Evolutionary conservation across 2,113 vertebrate genomes (phyloP).

Genomic region (Lampris megalopsis): DNA sequence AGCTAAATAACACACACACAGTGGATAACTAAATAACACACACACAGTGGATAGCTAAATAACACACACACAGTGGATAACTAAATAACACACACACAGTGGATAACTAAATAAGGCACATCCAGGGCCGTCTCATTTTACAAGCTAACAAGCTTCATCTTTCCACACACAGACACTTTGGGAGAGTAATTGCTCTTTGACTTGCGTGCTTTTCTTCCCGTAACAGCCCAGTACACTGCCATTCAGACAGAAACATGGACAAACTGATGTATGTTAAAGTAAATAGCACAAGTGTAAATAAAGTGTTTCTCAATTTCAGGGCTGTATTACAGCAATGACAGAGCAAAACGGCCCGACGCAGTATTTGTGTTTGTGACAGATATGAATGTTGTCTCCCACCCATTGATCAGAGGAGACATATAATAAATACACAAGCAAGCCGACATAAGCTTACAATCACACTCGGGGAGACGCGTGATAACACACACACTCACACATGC

Average conservation of each 20-base stretch:
- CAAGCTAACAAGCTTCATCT: too few relatives aligned
- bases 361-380: conserved; percentile 47
- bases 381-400: conserved; percentile 41
- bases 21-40: too few relatives aligned
- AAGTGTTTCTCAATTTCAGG: neutral
- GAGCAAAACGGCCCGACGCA: neutral
- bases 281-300: conserved; percentile 14
- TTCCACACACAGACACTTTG: neutral
- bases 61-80: too few relatives aligned
- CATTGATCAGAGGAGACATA: conserved; percentile 37
- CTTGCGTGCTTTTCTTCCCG: neutral
- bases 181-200: neutral
- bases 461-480: neutral
- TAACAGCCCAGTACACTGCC: neutral
- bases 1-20: too few relatives aligned
- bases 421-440: conserved; percentile 38
- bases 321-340: neutral
- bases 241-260: neutral
- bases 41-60: too few relatives aligned
- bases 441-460: conserved; percentile 26
- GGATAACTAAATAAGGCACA: too few relatives aligned
- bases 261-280: neutral
- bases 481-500: conserved; percentile 12
- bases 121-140: too few relatives aligned
- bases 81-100: too few relatives aligned